Percentiles rank a stretch among this genome's conserved stretches.
These are phyloP conservation scores for Scartelaos histophorus DNA, from an alignment of 2,113 vertebrate species.

Conservation along the genomic window DNA sequence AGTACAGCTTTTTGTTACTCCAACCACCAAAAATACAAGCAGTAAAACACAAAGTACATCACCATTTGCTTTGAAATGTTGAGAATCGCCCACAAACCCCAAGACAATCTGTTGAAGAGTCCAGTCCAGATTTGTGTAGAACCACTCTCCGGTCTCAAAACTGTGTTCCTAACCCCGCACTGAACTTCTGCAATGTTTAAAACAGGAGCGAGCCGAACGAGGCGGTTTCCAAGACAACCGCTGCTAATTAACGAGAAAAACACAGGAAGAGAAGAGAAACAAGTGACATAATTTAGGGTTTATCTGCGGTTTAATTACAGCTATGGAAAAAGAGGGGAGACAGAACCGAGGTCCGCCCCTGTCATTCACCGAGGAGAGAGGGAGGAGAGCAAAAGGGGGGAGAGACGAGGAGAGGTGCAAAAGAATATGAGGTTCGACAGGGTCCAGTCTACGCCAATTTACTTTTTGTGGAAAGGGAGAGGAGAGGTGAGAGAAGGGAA, in stretches of 20 bases:
- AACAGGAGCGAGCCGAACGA: background rate
- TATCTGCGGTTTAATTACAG: conserved; percentile 10
- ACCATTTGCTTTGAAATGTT: background rate
- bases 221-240: conserved; percentile 5
- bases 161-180: background rate
- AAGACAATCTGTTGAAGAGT: background rate
- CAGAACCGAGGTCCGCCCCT: background rate
- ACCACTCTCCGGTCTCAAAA: background rate
- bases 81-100: background rate
- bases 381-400: background rate
- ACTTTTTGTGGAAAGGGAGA: too few relatives aligned
- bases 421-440: too few relatives aligned
- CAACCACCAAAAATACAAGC: background rate
- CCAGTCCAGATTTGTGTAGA: background rate
- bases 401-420: too few relatives aligned
- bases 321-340: background rate
- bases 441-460: too few relatives aligned
- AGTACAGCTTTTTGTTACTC: background rate
- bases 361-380: background rate
- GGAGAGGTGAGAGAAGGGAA: too few relatives aligned
- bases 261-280: background rate
- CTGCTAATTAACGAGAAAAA: conserved; percentile 7
- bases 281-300: conserved; percentile 11
- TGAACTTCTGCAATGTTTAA: conserved; percentile 6
- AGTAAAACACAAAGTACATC: background rate